phyloP scores from a whole-genome alignment of 2,888 invertebrate genomes.

The Drosophila helvetica region DNA sequence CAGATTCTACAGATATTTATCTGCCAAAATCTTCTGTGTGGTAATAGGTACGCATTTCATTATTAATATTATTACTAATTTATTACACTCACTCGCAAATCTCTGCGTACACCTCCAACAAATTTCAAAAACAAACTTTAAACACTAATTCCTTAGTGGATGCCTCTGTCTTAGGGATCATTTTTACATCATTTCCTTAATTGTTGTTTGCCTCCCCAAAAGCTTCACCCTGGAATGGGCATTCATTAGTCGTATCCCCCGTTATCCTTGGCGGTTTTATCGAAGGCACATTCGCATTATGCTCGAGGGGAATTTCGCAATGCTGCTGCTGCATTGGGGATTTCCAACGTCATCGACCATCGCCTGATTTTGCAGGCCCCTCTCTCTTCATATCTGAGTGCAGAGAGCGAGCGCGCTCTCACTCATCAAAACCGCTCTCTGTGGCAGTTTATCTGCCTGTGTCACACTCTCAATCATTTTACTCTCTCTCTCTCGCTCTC shows the following conservation, averaged over 20 bases:
- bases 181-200: too few relatives aligned
- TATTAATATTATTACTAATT: too few relatives aligned
- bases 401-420: not conserved
- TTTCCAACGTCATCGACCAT: conserved; percentile 52
- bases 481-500: conserved; percentile 4
- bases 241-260: conserved; percentile 4
- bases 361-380: conserved; percentile 36
- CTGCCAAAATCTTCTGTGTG: too few relatives aligned
- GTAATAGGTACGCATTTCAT: too few relatives aligned
- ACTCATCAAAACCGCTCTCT: conserved; percentile 15
- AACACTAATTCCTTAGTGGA: too few relatives aligned
- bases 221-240: not conserved
- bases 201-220: not conserved
- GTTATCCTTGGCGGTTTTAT: conserved; percentile 11
- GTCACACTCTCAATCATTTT: not conserved
- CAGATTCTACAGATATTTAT: too few relatives aligned
- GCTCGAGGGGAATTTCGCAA: conserved; percentile 42
- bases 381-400: conserved; percentile 13
- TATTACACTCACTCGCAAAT: too few relatives aligned
- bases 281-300: conserved; percentile 2
- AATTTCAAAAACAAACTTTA: too few relatives aligned
- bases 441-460: conserved; percentile 4
- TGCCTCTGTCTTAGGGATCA: too few relatives aligned
- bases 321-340: conserved; percentile 61
- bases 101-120: too few relatives aligned